Conservation (phyloP, 1,140 invertebrate genomes). For the Drosophila nigrodunni region DNA sequence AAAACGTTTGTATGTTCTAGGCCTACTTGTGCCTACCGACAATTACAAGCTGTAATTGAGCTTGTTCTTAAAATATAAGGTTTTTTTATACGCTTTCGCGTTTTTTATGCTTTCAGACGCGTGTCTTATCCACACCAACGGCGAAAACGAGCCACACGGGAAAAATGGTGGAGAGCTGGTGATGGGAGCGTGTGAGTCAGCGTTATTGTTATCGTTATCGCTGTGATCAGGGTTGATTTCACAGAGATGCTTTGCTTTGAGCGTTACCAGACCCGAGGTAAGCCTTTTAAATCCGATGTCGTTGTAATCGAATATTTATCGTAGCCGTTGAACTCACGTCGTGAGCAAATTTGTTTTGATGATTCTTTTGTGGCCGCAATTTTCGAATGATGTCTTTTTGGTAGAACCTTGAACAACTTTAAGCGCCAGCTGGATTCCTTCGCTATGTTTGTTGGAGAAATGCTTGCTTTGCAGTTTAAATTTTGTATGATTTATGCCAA, state of each 20-base stretch:
- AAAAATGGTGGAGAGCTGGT: constrained; percentile 57
- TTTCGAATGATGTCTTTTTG: neutral
- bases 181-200: constrained; percentile 48
- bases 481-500: constrained; percentile 70
- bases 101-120: constrained; percentile 76
- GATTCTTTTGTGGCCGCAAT: neutral
- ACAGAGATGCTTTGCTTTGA: constrained; percentile 23
- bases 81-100: constrained; percentile 78
- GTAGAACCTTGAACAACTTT: constrained; percentile 34
- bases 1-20: constrained; percentile 56
- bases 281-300: neutral
- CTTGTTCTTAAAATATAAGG: constrained; percentile 61
- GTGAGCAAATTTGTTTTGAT: neutral
- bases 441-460: constrained; percentile 60
- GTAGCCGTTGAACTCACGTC: constrained; percentile 1
- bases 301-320: neutral
- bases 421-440: constrained; percentile 20
- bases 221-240: constrained; percentile 18
- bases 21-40: constrained; percentile 66
- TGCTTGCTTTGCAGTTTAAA: constrained; percentile 68
- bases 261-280: constrained; percentile 18
- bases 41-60: constrained; percentile 71
- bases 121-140: constrained; percentile 69
- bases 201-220: constrained; percentile 44
- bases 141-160: constrained; percentile 60